phyloP scores from a whole-genome alignment of 2,797 vertebrate species.

The Amblyopsis hoosieri region DNA sequence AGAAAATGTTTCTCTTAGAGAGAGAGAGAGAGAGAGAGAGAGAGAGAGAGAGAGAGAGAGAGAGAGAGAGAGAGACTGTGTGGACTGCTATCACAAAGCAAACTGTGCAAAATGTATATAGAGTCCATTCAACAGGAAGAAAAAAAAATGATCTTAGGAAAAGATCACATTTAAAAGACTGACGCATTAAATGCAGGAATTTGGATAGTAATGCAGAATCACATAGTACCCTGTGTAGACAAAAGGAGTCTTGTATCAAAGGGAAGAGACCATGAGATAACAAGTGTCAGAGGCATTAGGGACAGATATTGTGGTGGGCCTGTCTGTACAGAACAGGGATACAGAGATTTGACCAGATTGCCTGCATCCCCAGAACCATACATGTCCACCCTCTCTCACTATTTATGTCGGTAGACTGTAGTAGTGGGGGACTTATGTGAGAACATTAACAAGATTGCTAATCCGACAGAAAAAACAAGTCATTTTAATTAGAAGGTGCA shows the following conservation, averaged over 20 bases:
- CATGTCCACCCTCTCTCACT: too few species aligned
- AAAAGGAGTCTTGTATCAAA: conserved; percentile 5
- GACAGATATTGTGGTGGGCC: neutral
- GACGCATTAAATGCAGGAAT: neutral
- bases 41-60: conserved; percentile 11
- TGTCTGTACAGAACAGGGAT: neutral
- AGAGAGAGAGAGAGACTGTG: conserved; percentile 9
- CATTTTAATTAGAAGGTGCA: too few species aligned
- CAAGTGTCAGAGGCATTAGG: neutral
- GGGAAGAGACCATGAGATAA: conserved; percentile 2
- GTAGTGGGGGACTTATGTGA: too few species aligned
- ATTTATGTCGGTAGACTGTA: too few species aligned
- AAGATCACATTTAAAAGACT: conserved; percentile 15
- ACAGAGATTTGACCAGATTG: too few species aligned
- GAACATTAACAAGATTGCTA: too few species aligned
- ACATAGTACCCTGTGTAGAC: neutral
- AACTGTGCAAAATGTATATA: conserved; percentile 34
- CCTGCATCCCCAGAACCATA: too few species aligned
- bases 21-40: conserved; percentile 20
- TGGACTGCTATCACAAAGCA: conserved; percentile 47
- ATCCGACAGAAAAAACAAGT: too few species aligned
- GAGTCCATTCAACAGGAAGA: conserved; percentile 6
- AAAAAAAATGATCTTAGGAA: neutral
- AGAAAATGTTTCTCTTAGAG: conserved; percentile 36
- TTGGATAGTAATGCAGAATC: neutral